A percentile compares a stretch with the other conserved stretches of the same genome.
Conservation (phyloP, 2,113 vertebrate genomes). For the Empidonax traillii region DNA sequence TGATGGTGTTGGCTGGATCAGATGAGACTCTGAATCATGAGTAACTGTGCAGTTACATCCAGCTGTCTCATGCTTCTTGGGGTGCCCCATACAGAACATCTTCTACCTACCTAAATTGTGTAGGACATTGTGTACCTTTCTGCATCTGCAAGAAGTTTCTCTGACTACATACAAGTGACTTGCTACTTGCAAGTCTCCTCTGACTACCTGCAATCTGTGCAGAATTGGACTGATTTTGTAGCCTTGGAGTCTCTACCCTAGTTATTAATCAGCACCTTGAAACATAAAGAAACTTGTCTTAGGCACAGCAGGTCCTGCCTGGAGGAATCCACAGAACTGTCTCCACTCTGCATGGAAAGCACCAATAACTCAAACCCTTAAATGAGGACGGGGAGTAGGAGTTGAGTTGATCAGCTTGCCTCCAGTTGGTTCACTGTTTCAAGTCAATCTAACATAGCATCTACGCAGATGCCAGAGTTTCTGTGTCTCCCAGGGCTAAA, state of each 20-base stretch:
- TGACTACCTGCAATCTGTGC: background rate
- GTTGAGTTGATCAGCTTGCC: background rate
- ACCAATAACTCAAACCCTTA: background rate
- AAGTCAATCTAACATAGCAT: background rate
- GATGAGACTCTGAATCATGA: background rate
- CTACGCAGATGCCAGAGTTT: background rate
- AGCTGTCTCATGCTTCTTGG: background rate
- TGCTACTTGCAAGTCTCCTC: background rate
- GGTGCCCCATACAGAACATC: fast-evolving
- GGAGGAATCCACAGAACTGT: background rate
- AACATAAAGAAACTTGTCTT: background rate
- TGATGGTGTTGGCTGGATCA: background rate
- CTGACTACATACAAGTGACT: background rate
- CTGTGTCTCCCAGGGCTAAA: background rate
- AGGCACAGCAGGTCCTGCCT: background rate
- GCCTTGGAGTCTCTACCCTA: background rate
- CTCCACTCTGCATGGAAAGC: background rate
- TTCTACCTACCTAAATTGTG: background rate
- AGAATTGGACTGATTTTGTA: background rate
- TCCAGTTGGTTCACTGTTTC: background rate
- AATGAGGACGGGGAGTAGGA: background rate
- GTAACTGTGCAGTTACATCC: background rate
- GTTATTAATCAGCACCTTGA: background rate
- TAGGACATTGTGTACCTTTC: background rate
- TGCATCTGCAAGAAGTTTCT: background rate